Conservation (phyloP, 2,113 vertebrate genomes). For the Sakesphorus luctuosus region DNA sequence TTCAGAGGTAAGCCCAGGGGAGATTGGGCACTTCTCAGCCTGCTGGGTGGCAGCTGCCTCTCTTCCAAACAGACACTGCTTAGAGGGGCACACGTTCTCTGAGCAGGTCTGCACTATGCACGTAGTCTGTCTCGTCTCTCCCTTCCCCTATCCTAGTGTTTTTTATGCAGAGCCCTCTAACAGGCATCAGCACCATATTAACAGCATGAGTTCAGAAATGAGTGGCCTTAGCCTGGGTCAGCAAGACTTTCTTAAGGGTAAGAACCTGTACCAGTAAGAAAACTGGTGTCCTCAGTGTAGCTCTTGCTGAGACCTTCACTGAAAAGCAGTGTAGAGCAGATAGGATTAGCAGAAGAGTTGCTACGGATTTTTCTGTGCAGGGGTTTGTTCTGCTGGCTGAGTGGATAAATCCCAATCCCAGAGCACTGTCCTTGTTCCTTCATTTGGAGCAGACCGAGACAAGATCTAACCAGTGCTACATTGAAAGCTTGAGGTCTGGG, state of each 20-base stretch:
- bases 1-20: background rate
- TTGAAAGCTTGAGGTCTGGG: background rate
- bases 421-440: background rate
- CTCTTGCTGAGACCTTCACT: background rate
- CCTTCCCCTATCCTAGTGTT: background rate
- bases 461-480: background rate
- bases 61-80: background rate
- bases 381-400: background rate
- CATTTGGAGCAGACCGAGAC: background rate
- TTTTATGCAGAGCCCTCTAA: background rate
- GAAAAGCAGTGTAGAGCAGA: background rate
- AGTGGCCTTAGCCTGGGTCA: background rate
- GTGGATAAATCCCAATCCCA: background rate
- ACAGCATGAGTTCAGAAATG: background rate
- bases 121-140: background rate
- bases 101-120: background rate
- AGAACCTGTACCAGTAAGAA: background rate
- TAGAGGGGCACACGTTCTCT: background rate
- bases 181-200: background rate
- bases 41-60: background rate
- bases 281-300: background rate
- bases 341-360: background rate
- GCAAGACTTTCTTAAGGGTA: background rate
- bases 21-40: background rate
- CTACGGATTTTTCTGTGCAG: background rate